phyloP scores from a whole-genome alignment of 2,888 invertebrate species.

The Caenorhabditis auriculariae region DNA sequence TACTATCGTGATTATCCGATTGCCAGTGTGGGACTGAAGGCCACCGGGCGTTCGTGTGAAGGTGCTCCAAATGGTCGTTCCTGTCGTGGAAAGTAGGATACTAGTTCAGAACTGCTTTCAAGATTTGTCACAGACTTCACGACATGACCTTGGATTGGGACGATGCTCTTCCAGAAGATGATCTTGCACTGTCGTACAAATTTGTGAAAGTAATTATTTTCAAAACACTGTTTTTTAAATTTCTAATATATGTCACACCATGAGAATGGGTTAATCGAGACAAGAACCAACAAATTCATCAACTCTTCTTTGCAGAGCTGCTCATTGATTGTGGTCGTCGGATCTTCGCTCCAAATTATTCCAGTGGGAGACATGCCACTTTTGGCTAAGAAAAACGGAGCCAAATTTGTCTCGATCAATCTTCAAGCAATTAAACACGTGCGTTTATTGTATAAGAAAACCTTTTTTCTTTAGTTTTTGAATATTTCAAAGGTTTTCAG shows the following conservation, averaged over 20 bases:
- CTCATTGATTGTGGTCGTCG: conserved; percentile 88
- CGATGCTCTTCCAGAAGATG: conserved; percentile 76
- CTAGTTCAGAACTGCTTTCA: neutral
- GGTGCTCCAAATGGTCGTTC: conserved; percentile 62
- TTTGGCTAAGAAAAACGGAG: conserved; percentile 80
- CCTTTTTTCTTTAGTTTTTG: neutral
- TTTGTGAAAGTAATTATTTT: conserved; percentile 16
- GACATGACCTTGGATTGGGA: conserved; percentile 98
- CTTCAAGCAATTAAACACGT: conserved; percentile 96
- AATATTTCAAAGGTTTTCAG: too few species aligned
- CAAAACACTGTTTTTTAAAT: too few species aligned
- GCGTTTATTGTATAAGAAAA: conserved; percentile 63
- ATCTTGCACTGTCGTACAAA: conserved; percentile 71
- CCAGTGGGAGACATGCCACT: conserved; percentile 93
- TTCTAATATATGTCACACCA: too few species aligned
- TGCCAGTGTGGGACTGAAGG: conserved; percentile 79
- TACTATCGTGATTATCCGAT: conserved; percentile 76
- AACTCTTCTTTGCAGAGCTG: conserved; percentile 67
- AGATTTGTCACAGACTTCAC: conserved; percentile 69
- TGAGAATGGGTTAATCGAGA: too few species aligned
- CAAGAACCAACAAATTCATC: too few species aligned
- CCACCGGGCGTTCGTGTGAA: conserved; percentile 73
- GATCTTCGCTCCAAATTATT: conserved; percentile 95
- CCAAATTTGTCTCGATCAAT: conserved; percentile 89
- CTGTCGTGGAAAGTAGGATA: conserved; percentile 70